Base-by-base conservation (phyloP, 2,797 vertebrate genomes). In the Carcharodon carcharias region DNA sequence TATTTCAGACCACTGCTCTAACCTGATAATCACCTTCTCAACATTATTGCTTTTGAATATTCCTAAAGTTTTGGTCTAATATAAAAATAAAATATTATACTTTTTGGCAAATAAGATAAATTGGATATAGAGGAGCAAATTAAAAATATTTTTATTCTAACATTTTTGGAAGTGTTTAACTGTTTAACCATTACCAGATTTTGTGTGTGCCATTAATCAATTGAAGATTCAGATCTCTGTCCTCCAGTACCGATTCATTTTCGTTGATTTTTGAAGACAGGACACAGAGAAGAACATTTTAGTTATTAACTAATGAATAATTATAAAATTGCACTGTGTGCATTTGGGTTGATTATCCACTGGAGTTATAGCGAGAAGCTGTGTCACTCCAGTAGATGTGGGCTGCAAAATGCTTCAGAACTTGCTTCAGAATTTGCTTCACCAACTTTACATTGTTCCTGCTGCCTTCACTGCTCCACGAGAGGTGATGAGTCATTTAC, bases 1-100 rank as follows among this genome's bases (percentile, higher is more conserved):
- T 97, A 97, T 97, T 97, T 96, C 96, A 97, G 96, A 82, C 96
- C 96, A 96, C 96, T 97, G 96, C 97, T 96, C 67, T 54, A 97
- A 97, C 96, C 96, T 96, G 97, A 97, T 96, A 98, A 97, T 97
- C 97, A 97, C 96, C 96, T 97, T 97, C 97, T 97, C 97, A 97
- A 97, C 97, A 97, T 97, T 97, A 98, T 97, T 97, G 98, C 97
- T 97, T 96, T 97, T 96, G 96, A 97, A 97, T 97, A 35, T 56
- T 95, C 12, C 65, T 56, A 54, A 31, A 71, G 93, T 9, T 71
- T 95, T 71, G 65, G 67, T 71, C 40, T 35, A 77, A 95, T 95
- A 73, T 1, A 8, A 67, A 65, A 77, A 56, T 12, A 95, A 95
- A 77, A 28, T 95, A 77, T 28, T 16, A 31, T 31, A 56, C 31